Base-by-base conservation (phyloP, 2,888 invertebrate species). In the Schrankia costaestrigalis region DNA sequence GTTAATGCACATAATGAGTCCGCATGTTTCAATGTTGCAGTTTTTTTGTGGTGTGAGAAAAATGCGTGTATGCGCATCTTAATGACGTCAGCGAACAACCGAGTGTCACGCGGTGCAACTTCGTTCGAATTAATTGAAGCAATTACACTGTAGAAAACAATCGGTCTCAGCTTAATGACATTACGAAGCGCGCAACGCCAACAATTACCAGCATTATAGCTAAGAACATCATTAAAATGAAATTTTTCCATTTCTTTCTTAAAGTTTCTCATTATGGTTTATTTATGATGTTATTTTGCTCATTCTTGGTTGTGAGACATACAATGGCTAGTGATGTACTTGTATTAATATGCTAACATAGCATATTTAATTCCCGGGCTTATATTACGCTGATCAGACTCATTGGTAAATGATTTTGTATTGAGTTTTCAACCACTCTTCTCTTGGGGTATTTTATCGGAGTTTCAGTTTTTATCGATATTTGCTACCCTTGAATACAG, bases 81-180 rank as follows among this genome's bases (percentile, higher is more conserved):
- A 71, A 71, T 75, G 75, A 78, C 76, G 80, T 75, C 75, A 78
- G 69, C 63, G 46, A 51, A 49, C 58, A 56, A 58, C 56, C 70
- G 66, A 63, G 56, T 72, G 75, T 77, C 77, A 75, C 70, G 75
- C 75, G 63, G 64, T 56, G 60, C 67, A 73, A 56, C 63, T 76
- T 69, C 71, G 71, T 78, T 71, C 54, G 78, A 77, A 76, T 82
- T 86, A 86, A 86, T 87, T 80, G 78, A 65, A 56, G 72, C 65
- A 80, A 83, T 85, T 84, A 81, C 69, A 58, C 56, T 71, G 73
- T 72, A 80, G 78, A 84, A 85, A 82, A 84, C 76, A 83, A 81
- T 79, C 68, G 63, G 66, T 71, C 55, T 69, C 60, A 68, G 64
- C 69, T 71, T 73, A 73, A 70, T 66, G 59, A 67, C 63, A 56